phyloP scores from a whole-genome alignment of 2,797 vertebrate genomes.

The Ciconia nigra region DNA sequence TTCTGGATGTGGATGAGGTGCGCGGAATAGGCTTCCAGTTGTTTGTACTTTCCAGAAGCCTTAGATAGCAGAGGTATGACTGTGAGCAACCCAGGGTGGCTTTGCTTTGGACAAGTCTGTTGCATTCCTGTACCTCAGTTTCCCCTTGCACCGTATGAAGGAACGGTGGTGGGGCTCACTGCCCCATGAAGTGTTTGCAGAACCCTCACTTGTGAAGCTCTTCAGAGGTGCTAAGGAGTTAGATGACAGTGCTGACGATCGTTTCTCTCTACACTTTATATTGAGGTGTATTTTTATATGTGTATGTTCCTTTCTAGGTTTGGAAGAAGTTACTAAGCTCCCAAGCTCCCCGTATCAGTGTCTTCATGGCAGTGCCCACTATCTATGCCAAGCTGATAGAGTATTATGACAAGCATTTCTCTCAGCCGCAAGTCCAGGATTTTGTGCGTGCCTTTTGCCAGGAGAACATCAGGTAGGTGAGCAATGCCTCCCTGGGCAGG shows the following conservation, averaged over 20 bases:
- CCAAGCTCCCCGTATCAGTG: conserved; percentile 76
- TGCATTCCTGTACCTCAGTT: neutral
- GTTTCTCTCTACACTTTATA: neutral
- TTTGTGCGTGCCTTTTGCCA: conserved; percentile 86
- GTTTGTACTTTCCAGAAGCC: neutral
- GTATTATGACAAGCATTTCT: conserved; percentile 83
- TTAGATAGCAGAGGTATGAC: neutral
- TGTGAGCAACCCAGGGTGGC: neutral
- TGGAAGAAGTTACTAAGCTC: conserved; percentile 84
- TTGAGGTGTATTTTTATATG: neutral
- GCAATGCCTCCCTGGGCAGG: neutral
- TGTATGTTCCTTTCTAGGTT: conserved; percentile 73
- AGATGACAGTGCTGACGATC: fast-evolving
- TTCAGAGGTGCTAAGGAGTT: neutral
- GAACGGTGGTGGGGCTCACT: neutral
- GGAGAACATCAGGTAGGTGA: conserved; percentile 86
- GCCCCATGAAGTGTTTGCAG: neutral
- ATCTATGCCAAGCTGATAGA: conserved; percentile 90
- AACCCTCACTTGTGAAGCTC: neutral
- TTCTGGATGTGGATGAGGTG: neutral
- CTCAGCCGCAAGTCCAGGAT: conserved; percentile 82
- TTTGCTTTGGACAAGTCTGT: neutral
- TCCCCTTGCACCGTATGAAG: fast-evolving
- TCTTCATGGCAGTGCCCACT: conserved; percentile 97
- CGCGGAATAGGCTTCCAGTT: neutral